A percentile compares a stretch with the other conserved stretches of the same genome.
These are phyloP conservation scores for Orcinus orca DNA, from an alignment of 2,113 vertebrate genomes.

Conservation along the genomic window DNA sequence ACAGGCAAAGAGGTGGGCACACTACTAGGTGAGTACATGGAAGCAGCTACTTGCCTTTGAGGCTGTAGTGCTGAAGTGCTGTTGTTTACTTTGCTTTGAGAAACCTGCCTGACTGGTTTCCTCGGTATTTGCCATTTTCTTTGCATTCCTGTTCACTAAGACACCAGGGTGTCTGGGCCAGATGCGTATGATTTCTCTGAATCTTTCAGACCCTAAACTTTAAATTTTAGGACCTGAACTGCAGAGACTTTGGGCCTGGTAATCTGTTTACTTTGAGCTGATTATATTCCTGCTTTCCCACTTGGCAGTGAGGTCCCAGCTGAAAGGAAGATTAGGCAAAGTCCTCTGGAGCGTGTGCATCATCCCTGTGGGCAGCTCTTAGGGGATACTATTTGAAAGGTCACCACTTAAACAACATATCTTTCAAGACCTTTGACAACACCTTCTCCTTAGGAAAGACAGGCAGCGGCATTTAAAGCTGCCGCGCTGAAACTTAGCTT, in stretches of 20 bases:
- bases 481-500: neutral
- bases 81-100: conserved; percentile 37
- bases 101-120: conserved; percentile 58
- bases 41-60: conserved; percentile 14
- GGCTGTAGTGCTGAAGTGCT: conserved; percentile 1
- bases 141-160: neutral
- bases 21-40: neutral
- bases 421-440: conserved; percentile 10
- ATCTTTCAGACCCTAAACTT: conserved; percentile 12
- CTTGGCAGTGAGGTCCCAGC: neutral
- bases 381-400: neutral
- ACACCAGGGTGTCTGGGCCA: neutral
- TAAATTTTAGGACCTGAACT: conserved; percentile 29
- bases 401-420: conserved; percentile 16
- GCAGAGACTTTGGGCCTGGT: conserved; percentile 3
- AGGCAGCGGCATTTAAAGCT: neutral
- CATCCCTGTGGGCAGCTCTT: neutral
- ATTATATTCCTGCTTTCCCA: conserved; percentile 22
- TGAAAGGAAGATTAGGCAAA: conserved; percentile 31
- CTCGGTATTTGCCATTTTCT: neutral
- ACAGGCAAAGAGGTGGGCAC: neutral
- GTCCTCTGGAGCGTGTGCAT: neutral
- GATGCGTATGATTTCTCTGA: conserved; percentile 29
- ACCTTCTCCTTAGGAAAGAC: neutral
- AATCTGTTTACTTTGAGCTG: conserved; percentile 47